Conservation (phyloP, 2,113 vertebrate genomes). For the Ageneiosus marmoratus region DNA sequence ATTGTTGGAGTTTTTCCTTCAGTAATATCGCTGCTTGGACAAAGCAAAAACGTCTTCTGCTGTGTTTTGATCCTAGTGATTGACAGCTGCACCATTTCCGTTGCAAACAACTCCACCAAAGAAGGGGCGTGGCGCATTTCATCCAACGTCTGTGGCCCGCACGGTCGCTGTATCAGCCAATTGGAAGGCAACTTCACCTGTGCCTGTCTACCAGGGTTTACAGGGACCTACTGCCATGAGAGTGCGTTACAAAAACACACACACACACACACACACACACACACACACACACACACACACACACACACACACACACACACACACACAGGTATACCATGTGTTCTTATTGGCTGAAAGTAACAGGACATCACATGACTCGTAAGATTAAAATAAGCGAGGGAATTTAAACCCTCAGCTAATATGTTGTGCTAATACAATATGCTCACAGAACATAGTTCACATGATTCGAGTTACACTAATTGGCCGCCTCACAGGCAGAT, state of each 20-base stretch:
- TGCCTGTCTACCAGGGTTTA: slow-evolving; percentile 89
- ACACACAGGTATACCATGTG: too few species aligned
- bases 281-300: too few species aligned
- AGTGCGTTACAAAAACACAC: slow-evolving; percentile 79
- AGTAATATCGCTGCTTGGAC: neutral
- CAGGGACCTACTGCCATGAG: slow-evolving; percentile 92
- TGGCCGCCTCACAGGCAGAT: too few species aligned
- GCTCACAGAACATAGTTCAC: too few species aligned
- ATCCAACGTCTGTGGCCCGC: slow-evolving; percentile 88
- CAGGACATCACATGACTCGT: neutral
- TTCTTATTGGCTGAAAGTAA: neutral
- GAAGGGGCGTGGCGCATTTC: slow-evolving; percentile 77
- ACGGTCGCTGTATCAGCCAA: slow-evolving; percentile 87
- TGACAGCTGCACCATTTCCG: slow-evolving; percentile 89
- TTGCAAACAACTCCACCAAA: slow-evolving; percentile 76
- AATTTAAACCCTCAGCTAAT: too few species aligned
- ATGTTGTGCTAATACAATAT: too few species aligned
- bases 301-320: too few species aligned
- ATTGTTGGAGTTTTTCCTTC: neutral
- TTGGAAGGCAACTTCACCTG: slow-evolving; percentile 93
- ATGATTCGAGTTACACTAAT: too few species aligned
- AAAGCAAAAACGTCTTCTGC: neutral
- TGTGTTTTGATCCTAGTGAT: slow-evolving; percentile 74
- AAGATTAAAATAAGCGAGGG: too few species aligned
- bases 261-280: neutral